These are phyloP conservation scores for Cotesia typhae DNA, from an alignment of 1,140 invertebrate species.

Conservation along the genomic window DNA sequence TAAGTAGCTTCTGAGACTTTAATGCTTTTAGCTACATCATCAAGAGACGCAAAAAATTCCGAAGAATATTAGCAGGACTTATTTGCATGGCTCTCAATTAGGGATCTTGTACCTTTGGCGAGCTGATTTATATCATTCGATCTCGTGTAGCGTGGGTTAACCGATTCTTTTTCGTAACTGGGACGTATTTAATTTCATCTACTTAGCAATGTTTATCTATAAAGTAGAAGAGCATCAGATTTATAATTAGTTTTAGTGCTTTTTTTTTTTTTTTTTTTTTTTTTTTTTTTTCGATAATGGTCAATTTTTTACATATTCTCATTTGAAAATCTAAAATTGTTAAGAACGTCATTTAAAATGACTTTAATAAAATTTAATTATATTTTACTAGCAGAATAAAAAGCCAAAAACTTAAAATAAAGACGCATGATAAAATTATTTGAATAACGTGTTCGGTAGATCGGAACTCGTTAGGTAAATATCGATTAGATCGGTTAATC, in stretches of 20 bases:
- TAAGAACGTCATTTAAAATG: too few relatives aligned
- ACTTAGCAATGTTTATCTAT: too few relatives aligned
- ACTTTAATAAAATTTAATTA: too few relatives aligned
- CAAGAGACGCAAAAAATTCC: slow-evolving; percentile 9
- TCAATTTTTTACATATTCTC: too few relatives aligned
- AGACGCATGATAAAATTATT: slow-evolving; percentile 50
- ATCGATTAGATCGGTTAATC: slow-evolving; percentile 48
- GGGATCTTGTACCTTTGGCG: slow-evolving; percentile 30
- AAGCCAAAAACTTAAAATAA: slow-evolving; percentile 45
- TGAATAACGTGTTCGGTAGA: slow-evolving; percentile 38
- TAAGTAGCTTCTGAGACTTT: slow-evolving; percentile 6
- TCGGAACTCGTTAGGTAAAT: slow-evolving; percentile 52
- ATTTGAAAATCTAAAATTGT: too few relatives aligned
- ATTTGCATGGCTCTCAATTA: slow-evolving; percentile 39
- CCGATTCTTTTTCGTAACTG: slow-evolving; percentile 10
- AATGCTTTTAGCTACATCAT: slow-evolving; percentile 5
- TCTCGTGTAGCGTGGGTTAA: slow-evolving; percentile 31
- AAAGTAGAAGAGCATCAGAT: too few relatives aligned
- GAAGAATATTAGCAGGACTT: slow-evolving; percentile 20
- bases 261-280: too few relatives aligned
- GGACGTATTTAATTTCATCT: neutral
- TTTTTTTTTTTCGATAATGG: too few relatives aligned
- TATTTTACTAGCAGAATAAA: neutral
- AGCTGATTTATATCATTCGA: slow-evolving; percentile 35
- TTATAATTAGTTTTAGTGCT: too few relatives aligned